These are phyloP conservation scores for Brachystomella parvula DNA, from an alignment of 1,140 invertebrate genomes.

Conservation along the genomic window DNA sequence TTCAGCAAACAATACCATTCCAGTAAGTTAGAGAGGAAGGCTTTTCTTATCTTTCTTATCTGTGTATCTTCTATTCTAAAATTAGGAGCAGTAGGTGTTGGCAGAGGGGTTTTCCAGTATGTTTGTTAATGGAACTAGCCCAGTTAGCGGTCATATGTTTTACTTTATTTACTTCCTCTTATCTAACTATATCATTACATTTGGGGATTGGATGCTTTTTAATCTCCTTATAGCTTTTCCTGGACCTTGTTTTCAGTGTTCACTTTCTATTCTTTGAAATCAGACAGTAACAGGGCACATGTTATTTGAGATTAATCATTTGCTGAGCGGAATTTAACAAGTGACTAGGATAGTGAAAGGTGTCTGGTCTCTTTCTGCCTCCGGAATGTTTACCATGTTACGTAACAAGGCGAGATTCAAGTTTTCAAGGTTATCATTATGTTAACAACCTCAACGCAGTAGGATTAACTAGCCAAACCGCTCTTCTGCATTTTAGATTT, in stretches of 20 bases:
- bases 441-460: background rate
- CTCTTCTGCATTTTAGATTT: background rate
- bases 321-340: background rate
- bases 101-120: background rate
- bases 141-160: too few relatives aligned
- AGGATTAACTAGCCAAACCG: background rate
- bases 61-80: conserved; percentile 1
- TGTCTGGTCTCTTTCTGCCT: background rate
- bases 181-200: too few relatives aligned
- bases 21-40: conserved; percentile 31
- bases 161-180: too few relatives aligned
- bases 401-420: conserved; percentile 10
- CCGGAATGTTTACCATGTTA: conserved; percentile 5
- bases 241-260: background rate
- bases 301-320: too few relatives aligned
- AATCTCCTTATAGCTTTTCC: background rate
- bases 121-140: too few relatives aligned
- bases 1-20: conserved; percentile 28
- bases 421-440: conserved; percentile 5
- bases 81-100: background rate
- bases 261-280: too few relatives aligned
- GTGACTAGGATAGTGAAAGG: background rate
- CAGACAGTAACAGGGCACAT: too few relatives aligned
- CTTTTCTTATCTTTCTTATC: background rate
- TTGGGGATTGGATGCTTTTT: background rate